phyloP scores from a whole-genome alignment of 2,113 vertebrate species.

The Anguilla japonica region DNA sequence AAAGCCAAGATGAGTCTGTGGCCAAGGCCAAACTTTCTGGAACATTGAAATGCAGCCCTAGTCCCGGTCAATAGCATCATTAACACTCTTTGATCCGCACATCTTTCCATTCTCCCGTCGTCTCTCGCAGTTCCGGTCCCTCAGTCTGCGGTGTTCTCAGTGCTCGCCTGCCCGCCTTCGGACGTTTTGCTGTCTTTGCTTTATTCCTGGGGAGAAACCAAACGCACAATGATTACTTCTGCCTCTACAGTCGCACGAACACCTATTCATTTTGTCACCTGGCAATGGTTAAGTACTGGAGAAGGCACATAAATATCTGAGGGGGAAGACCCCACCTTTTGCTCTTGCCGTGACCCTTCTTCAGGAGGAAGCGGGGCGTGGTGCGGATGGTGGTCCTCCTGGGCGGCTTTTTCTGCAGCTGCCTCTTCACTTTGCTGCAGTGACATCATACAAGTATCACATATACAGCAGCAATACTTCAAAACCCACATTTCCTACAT shows the following conservation, averaged over 20 bases:
- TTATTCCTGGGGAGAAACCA: constrained; percentile 46
- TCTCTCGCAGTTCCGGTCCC: background rate
- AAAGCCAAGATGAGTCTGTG: background rate
- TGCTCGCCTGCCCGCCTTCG: background rate
- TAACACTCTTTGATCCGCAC: too few relatives aligned
- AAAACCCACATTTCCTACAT: background rate
- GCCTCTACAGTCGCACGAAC: background rate
- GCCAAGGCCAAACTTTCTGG: too few relatives aligned
- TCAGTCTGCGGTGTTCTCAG: background rate
- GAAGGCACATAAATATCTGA: background rate
- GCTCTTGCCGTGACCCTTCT: constrained; percentile 56
- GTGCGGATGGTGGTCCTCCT: constrained; percentile 85
- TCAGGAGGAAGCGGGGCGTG: constrained; percentile 80
- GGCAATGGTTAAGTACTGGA: background rate
- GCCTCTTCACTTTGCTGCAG: constrained; percentile 86
- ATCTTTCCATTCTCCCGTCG: background rate
- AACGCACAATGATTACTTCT: background rate
- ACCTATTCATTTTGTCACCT: background rate
- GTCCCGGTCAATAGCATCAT: background rate
- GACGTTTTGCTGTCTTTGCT: constrained; percentile 29
- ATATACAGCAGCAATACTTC: background rate
- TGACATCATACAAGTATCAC: constrained; percentile 23
- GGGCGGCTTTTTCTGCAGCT: constrained; percentile 84
- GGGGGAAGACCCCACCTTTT: constrained; percentile 39
- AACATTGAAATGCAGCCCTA: too few relatives aligned